These are phyloP conservation scores for Sericinus montela DNA, from an alignment of 2,888 invertebrate species.

Conservation along the genomic window DNA sequence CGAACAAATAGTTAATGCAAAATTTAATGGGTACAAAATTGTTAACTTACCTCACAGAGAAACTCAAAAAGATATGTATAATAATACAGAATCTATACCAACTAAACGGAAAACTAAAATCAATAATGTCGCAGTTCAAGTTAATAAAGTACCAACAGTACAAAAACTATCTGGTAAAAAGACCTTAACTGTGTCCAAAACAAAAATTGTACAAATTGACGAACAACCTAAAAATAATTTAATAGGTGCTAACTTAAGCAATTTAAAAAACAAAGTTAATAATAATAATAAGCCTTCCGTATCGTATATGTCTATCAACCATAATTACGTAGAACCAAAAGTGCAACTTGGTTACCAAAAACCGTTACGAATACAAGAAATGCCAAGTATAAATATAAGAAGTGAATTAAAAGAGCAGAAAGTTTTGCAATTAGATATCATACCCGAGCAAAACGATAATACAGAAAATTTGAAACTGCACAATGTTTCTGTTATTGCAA, in stretches of 20 bases:
- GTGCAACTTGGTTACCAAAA: conserved; percentile 30
- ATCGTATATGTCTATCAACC: conserved; percentile 56
- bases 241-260: conserved; percentile 38
- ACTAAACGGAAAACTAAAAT: conserved; percentile 31
- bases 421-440: conserved; percentile 70
- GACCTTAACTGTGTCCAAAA: conserved; percentile 49
- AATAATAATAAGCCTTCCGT: conserved; percentile 33
- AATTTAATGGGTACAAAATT: conserved; percentile 65
- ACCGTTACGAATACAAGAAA: conserved; percentile 58
- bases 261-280: conserved; percentile 33
- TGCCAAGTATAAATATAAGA: conserved; percentile 75
- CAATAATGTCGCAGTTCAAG: conserved; percentile 36
- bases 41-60: conserved; percentile 30
- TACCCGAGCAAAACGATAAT: conserved; percentile 43
- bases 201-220: conserved; percentile 53
- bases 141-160: conserved; percentile 30
- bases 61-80: conserved; percentile 16
- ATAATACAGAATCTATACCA: conserved; percentile 20
- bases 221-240: conserved; percentile 33
- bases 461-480: conserved; percentile 28
- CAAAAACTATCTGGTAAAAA: conserved; percentile 35
- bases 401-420: conserved; percentile 69
- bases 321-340: conserved; percentile 46
- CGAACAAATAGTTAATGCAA: conserved; percentile 71
- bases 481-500: conserved; percentile 53